phyloP scores from a whole-genome alignment of 2,113 vertebrate species.

The Dinomys branickii region DNA sequence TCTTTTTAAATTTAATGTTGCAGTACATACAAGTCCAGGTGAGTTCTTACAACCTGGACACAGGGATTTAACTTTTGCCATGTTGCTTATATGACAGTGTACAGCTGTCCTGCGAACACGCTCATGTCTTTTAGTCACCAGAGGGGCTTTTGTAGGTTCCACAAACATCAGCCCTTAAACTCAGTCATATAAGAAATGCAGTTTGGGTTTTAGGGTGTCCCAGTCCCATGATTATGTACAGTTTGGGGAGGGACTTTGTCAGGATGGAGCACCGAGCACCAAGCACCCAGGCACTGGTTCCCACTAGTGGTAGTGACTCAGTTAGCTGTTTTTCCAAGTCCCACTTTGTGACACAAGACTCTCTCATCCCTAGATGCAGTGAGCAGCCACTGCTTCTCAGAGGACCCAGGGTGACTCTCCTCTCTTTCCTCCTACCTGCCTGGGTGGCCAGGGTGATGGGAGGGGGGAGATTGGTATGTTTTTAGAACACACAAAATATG shows the following conservation, averaged over 20 bases:
- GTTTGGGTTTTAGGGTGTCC: neutral
- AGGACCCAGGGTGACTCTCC: neutral
- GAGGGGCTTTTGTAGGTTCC: neutral
- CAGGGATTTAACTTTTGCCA: conserved; percentile 98
- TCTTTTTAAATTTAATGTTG: conserved; percentile 95
- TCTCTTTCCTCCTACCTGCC: neutral
- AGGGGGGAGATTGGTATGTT: neutral
- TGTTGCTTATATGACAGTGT: conserved; percentile 99
- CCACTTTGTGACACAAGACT: neutral
- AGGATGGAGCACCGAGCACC: neutral
- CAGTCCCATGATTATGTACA: neutral
- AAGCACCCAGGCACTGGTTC: neutral
- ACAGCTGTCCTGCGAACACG: conserved; percentile 94
- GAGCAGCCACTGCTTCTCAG: rapidly evolving
- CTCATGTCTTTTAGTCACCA: neutral
- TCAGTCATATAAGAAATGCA: neutral
- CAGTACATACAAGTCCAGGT: conserved; percentile 99
- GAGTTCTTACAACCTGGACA: conserved; percentile 99
- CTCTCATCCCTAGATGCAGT: neutral
- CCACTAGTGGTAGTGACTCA: neutral
- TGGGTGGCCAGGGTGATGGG: neutral
- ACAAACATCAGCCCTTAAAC: neutral
- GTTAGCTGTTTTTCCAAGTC: neutral
- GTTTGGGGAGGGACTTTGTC: neutral
- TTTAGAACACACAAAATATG: neutral